These are phyloP conservation scores for Thalassoma bifasciatum DNA, from an alignment of 2,113 vertebrate genomes.

Conservation along the genomic window DNA sequence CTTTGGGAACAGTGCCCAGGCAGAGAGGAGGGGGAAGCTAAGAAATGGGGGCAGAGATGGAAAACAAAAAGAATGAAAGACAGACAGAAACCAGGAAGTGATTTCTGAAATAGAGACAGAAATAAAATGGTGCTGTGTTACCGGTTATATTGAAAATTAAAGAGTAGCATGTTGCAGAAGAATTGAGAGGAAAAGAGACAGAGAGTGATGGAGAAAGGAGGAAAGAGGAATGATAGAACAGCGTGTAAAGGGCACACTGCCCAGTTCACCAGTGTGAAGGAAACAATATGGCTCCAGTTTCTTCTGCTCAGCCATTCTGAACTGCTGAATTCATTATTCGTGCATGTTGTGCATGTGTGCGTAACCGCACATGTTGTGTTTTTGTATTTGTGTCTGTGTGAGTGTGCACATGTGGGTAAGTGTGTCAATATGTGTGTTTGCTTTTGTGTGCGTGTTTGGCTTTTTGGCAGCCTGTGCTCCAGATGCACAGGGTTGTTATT, in stretches of 20 bases:
- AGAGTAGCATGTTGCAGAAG: slow-evolving; percentile 57
- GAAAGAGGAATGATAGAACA: slow-evolving; percentile 66
- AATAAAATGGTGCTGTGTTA: slow-evolving; percentile 69
- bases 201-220: slow-evolving; percentile 55
- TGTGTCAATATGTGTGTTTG: slow-evolving; percentile 33
- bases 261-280: slow-evolving; percentile 72
- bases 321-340: slow-evolving; percentile 72
- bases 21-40: slow-evolving; percentile 41
- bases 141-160: slow-evolving; percentile 68
- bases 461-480: slow-evolving; percentile 83
- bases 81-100: slow-evolving; percentile 69
- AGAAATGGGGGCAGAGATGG: slow-evolving; percentile 67
- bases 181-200: slow-evolving; percentile 52
- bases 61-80: slow-evolving; percentile 72
- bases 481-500: slow-evolving; percentile 87
- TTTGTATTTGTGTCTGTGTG: slow-evolving; percentile 41
- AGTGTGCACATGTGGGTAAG: slow-evolving; percentile 17
- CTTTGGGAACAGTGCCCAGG: slow-evolving; percentile 75
- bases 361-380: slow-evolving; percentile 25
- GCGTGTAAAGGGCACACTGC: slow-evolving; percentile 72
- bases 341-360: slow-evolving; percentile 45
- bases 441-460: slow-evolving; percentile 36
- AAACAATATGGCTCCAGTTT: slow-evolving; percentile 77
- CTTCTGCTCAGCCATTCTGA: slow-evolving; percentile 69
- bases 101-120: slow-evolving; percentile 74